phyloP scores from a whole-genome alignment of 2,888 invertebrate genomes.

The Eupithecia pulchellata region DNA sequence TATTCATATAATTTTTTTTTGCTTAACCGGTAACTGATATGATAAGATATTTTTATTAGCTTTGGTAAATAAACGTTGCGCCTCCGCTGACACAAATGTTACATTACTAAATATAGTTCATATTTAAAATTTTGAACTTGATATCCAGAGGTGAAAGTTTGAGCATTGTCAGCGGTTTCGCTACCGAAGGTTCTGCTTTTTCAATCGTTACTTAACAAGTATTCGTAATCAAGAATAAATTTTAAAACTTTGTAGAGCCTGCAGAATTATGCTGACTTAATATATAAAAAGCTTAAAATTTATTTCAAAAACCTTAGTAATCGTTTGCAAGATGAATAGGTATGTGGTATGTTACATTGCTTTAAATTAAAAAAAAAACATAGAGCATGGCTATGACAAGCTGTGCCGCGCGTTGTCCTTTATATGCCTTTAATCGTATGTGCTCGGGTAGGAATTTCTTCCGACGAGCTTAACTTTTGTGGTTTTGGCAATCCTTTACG shows the following conservation, averaged over 20 bases:
- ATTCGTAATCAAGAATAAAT: slow-evolving; percentile 70
- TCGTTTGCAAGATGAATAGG: not conserved
- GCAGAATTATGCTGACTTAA: not conserved
- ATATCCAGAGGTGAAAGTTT: slow-evolving; percentile 78
- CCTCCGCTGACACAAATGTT: not conserved
- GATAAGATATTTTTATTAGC: slow-evolving; percentile 30
- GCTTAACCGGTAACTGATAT: slow-evolving; percentile 31
- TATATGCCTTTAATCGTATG: slow-evolving; percentile 12
- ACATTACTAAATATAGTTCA: not conserved
- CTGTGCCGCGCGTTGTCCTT: slow-evolving; percentile 16
- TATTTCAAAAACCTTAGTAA: not conserved
- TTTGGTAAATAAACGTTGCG: slow-evolving; percentile 26
- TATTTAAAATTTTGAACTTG: slow-evolving; percentile 57
- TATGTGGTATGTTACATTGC: not conserved
- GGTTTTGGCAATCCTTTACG: not conserved
- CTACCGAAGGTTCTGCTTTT: slow-evolving; percentile 80
- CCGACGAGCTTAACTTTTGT: not conserved
- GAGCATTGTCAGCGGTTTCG: slow-evolving; percentile 70
- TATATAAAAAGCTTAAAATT: not conserved
- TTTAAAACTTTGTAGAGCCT: slow-evolving; percentile 29
- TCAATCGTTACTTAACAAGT: slow-evolving; percentile 80
- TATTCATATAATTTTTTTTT: slow-evolving; percentile 30
- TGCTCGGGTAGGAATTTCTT: slow-evolving; percentile 1
- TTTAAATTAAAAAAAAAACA: not conserved
- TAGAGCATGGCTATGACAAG: not conserved